Evolutionary conservation across 1,140 invertebrate species (phyloP).

Genomic region (Drosophila arawakana): DNA sequence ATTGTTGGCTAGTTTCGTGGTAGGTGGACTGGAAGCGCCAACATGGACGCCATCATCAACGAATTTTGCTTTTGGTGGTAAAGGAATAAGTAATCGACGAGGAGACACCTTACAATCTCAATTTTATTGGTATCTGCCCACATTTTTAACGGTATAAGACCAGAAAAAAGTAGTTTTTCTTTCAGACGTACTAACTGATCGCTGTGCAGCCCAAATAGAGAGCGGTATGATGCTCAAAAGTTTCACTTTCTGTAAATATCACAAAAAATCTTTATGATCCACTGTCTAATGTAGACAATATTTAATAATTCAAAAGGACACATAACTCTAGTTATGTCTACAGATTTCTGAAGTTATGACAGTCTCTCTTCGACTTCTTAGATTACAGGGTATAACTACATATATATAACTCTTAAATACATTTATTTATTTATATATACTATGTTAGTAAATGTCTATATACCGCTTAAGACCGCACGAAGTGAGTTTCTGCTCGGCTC

Average conservation of each 20-base stretch:
- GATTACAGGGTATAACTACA: slow-evolving; percentile 21
- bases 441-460: slow-evolving; percentile 7
- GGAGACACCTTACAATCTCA: background rate
- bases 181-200: no score
- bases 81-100: background rate
- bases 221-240: no score
- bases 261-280: no score
- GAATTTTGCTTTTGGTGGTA: slow-evolving; percentile 19
- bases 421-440: slow-evolving; percentile 11
- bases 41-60: slow-evolving; percentile 78
- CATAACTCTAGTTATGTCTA: no score
- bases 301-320: no score
- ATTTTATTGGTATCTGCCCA: background rate
- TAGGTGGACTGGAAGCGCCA: slow-evolving; percentile 70
- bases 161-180: no score
- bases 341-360: background rate
- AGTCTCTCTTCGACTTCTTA: background rate
- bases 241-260: no score
- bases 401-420: slow-evolving; percentile 10
- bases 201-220: no score
- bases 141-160: no score
- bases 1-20: slow-evolving; percentile 68
- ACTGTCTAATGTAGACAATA: no score
- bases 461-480: slow-evolving; percentile 26
- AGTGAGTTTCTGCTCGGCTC: slow-evolving; percentile 29